Evolutionary conservation across 2,888 invertebrate species (phyloP), one percentile per base, ranked within the genome.

Genomic region (Drosophila glabriapex): DNA sequence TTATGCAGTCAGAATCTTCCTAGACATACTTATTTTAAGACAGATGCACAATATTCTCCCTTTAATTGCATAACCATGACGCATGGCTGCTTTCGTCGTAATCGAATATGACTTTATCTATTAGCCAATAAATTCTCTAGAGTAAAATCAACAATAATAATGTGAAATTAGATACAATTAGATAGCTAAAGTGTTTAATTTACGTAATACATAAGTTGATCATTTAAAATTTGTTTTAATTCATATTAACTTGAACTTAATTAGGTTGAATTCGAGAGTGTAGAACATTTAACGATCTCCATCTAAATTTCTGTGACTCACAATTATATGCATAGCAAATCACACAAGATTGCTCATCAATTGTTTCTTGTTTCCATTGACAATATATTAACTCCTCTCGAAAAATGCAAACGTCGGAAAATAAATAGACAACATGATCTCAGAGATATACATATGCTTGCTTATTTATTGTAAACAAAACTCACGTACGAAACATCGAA

Each of bases 381-480:
- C 55, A 35, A 28, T 33, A 28, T 22, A 19, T 39, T 53, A 41
- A 19, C 33, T 10, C 28, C 58, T 65, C 66, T 73, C 41, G 43
- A 60, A 43, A 58, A 46, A 7, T 46, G 22, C 16, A 46, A 46
- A 43, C 35, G 39, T 52, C 28, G 25, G 46, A 52, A 64, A 56
- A 53, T 46, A 60, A 49, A 29, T 61, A 60, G 31, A 46, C 54
- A 58, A 43, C 25, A 59, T 74, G 61, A 75, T 77, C 76, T 79
- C 80, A 79, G 41, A n/a, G 69, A 68, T 43, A 62, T 9, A 31
- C 31, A 9, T 66, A 52, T 60, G 49, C 52, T n/a, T 65, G 43
- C 43, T 65, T 56, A 56, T 37, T 59, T 58, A 58, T 46, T 76
- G 77, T 77, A 80, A 80, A 80, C 77, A 77, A 80, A 75, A 62